These are phyloP conservation scores for Venusia cambrica DNA, from an alignment of 2,888 invertebrate species.

Conservation along the genomic window DNA sequence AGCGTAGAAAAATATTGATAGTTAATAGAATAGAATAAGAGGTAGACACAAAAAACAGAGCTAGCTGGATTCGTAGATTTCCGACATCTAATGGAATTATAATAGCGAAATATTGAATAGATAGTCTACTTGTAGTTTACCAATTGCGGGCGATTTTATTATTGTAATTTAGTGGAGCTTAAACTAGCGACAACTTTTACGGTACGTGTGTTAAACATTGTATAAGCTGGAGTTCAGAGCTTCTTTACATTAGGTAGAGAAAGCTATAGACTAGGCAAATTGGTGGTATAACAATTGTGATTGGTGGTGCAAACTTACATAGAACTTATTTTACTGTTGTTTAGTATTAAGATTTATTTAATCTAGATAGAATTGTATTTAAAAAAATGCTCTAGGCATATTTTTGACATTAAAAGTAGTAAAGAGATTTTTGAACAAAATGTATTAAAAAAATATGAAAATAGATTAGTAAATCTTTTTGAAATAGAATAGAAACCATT, in stretches of 20 bases:
- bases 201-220: slow-evolving; percentile 37
- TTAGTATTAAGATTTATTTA: slow-evolving; percentile 58
- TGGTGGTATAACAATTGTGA: slow-evolving; percentile 61
- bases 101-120: slow-evolving; percentile 64
- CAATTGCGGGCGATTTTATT: slow-evolving; percentile 60
- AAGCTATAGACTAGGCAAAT: slow-evolving; percentile 48
- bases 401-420: slow-evolving; percentile 32
- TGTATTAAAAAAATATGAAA: slow-evolving; percentile 33
- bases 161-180: slow-evolving; percentile 66
- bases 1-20: slow-evolving; percentile 51
- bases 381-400: slow-evolving; percentile 58
- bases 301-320: slow-evolving; percentile 78
- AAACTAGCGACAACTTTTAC: slow-evolving; percentile 39
- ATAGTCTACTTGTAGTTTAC: slow-evolving; percentile 47
- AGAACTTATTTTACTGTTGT: slow-evolving; percentile 51
- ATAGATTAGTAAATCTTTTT: slow-evolving; percentile 45
- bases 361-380: slow-evolving; percentile 43
- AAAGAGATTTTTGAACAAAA: slow-evolving; percentile 34
- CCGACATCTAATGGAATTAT: slow-evolving; percentile 52
- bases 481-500: slow-evolving; percentile 58
- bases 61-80: slow-evolving; percentile 60
- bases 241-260: slow-evolving; percentile 45
- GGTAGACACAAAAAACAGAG: slow-evolving; percentile 51
- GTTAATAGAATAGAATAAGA: slow-evolving; percentile 64
- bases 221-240: slow-evolving; percentile 26